These are phyloP conservation scores for Festucalex cinctus DNA, from an alignment of 2,113 vertebrate species.

Conservation along the genomic window DNA sequence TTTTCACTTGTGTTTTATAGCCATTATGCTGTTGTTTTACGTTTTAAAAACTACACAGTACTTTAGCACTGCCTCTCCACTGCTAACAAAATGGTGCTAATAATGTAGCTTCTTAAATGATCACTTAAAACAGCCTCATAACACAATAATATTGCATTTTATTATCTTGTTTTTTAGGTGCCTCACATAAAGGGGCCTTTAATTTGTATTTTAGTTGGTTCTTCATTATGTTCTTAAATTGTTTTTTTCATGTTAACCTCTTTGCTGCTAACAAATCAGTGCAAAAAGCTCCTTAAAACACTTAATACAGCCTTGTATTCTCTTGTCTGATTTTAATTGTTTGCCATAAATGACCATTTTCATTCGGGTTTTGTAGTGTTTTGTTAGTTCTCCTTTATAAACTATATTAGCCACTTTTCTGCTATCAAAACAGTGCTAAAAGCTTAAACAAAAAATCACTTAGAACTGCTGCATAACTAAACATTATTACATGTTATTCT, in stretches of 20 bases:
- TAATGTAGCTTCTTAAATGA: background rate
- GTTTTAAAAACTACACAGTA: background rate
- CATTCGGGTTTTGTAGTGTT: background rate
- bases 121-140: background rate
- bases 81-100: background rate
- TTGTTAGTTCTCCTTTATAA: background rate
- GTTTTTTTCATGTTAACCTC: too few relatives aligned
- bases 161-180: background rate
- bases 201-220: too few relatives aligned
- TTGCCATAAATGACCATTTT: background rate
- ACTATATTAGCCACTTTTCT: background rate
- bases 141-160: background rate
- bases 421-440: background rate
- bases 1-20: background rate
- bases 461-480: background rate
- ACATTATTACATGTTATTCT: background rate
- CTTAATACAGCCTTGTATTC: background rate
- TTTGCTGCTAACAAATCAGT: background rate
- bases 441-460: background rate
- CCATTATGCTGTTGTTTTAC: background rate
- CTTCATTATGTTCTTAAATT: too few relatives aligned
- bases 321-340: background rate
- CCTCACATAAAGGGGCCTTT: too few relatives aligned
- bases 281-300: background rate
- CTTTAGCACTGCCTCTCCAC: background rate